Conservation (phyloP, 2,113 vertebrate genomes). For the Oreocharis arfaki region DNA sequence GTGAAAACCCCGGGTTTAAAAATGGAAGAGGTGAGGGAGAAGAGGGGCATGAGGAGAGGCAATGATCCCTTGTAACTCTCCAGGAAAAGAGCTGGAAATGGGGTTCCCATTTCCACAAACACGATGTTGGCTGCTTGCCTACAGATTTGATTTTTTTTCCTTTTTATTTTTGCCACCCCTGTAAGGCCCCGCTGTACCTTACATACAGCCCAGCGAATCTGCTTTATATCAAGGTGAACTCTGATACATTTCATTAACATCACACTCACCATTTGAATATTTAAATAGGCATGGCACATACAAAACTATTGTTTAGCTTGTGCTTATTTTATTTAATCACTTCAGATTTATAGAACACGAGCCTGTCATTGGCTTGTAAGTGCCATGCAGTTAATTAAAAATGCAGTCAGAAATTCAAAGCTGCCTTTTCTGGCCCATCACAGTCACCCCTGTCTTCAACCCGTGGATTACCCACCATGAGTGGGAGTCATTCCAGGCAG, state of each 20-base stretch:
- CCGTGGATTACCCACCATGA: not conserved
- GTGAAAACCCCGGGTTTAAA: not conserved
- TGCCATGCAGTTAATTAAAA: not conserved
- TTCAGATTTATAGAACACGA: not conserved
- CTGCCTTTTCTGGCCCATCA: not conserved
- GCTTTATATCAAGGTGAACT: not conserved
- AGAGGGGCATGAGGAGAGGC: not conserved
- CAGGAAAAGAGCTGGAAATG: not conserved
- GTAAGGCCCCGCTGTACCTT: not conserved
- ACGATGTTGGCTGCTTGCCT: not conserved
- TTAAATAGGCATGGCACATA: not conserved
- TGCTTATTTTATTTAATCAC: conserved; percentile 8
- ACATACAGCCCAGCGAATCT: not conserved
- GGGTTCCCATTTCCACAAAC: not conserved
- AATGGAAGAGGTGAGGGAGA: not conserved
- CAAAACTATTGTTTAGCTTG: not conserved
- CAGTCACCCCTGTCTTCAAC: not conserved
- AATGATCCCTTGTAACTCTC: not conserved
- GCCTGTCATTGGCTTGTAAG: not conserved
- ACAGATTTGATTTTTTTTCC: not conserved
- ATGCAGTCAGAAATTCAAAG: not conserved
- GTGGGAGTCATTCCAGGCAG: not conserved
- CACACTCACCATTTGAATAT: not conserved
- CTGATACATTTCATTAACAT: not conserved
- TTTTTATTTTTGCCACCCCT: conserved; percentile 17